These are phyloP conservation scores for Sinocyclocheilus anophthalmus DNA, from an alignment of 2,113 vertebrate genomes.

Conservation along the genomic window DNA sequence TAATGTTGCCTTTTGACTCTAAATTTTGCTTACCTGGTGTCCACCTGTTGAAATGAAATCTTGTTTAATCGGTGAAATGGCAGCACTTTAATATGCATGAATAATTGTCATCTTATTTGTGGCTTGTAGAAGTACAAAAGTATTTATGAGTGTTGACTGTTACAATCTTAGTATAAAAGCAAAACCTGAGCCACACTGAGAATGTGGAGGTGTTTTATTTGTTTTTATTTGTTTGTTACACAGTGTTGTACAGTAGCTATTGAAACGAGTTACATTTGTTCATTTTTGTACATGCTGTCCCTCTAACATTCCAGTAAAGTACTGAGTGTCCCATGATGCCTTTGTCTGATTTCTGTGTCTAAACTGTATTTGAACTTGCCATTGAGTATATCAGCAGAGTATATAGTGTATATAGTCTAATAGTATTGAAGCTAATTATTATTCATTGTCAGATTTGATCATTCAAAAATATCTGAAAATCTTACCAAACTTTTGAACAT, in stretches of 20 bases:
- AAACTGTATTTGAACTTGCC: background rate
- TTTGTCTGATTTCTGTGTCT: background rate
- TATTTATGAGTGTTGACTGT: slow-evolving; percentile 15
- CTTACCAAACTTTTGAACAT: background rate
- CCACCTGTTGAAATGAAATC: background rate
- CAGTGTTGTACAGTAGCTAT: slow-evolving; percentile 5
- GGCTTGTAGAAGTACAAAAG: background rate
- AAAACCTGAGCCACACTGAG: background rate
- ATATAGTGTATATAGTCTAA: background rate
- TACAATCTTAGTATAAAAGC: slow-evolving; percentile 9
- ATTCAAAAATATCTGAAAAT: background rate
- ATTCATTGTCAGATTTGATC: background rate
- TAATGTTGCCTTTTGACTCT: background rate
- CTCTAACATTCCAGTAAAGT: slow-evolving; percentile 55
- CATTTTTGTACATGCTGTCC: background rate
- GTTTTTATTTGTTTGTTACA: background rate
- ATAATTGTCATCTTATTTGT: background rate
- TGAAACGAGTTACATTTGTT: background rate
- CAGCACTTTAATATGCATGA: background rate
- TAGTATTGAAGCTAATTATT: background rate
- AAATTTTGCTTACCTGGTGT: background rate
- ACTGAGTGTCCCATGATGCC: background rate
- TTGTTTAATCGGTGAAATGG: background rate
- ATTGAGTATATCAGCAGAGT: background rate
- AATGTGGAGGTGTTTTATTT: slow-evolving; percentile 3